A percentile compares a stretch with the other conserved stretches of the same genome.
Conservation (phyloP, 1,140 invertebrate species). For the Oryzaephilus surinamensis region DNA sequence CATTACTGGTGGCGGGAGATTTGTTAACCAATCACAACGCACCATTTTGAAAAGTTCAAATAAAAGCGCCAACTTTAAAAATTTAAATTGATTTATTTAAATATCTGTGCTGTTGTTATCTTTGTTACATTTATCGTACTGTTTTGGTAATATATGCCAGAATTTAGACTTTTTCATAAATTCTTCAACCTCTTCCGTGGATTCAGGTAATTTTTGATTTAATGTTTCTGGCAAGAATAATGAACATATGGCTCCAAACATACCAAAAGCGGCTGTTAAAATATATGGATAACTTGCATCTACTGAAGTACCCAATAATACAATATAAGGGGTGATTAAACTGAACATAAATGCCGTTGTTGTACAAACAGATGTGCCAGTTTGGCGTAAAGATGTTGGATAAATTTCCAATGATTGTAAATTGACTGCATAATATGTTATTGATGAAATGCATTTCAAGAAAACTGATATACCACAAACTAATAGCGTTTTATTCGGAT, state of each 20-base stretch:
- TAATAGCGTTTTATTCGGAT: not conserved
- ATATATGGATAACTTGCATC: conserved; percentile 41
- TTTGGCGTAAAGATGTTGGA: conserved; percentile 54
- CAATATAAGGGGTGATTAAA: conserved; percentile 59
- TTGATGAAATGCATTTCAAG: conserved; percentile 4
- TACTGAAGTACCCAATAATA: conserved; percentile 40
- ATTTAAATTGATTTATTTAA: no score
- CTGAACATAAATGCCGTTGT: conserved; percentile 46
- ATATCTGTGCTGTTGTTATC: no score
- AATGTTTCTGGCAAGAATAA: conserved; percentile 61
- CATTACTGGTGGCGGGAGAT: no score
- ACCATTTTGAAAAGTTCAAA: no score
- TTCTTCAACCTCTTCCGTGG: conserved; percentile 54
- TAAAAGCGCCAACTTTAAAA: no score
- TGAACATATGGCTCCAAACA: conserved; percentile 43
- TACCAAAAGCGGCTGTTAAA: conserved; percentile 43
- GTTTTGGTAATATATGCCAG: no score
- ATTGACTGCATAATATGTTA: conserved; percentile 44
- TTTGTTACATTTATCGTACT: no score
- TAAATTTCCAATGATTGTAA: conserved; percentile 56
- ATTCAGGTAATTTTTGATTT: conserved; percentile 56
- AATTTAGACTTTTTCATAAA: no score
- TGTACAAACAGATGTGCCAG: conserved; percentile 50
- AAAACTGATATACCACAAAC: conserved; percentile 5
- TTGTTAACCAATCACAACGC: no score